Conservation (phyloP, 2,797 vertebrate genomes). For the Oreochromis grahami region DNA sequence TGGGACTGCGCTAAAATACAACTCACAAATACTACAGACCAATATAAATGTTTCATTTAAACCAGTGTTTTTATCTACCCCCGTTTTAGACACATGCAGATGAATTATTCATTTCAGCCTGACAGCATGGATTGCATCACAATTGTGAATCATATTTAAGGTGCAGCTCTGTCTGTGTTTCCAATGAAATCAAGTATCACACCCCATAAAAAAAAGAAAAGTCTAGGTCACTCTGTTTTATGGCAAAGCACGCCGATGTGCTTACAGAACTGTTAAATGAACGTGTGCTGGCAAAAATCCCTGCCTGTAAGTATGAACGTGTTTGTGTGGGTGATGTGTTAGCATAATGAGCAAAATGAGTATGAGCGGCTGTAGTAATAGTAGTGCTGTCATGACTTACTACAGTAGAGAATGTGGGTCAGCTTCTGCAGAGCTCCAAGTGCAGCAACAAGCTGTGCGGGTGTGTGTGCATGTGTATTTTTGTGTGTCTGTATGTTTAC, state of each 20-base stretch:
- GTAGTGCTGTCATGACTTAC: constrained; percentile 50
- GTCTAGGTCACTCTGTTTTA: neutral
- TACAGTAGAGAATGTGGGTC: constrained; percentile 62
- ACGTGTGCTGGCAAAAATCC: neutral
- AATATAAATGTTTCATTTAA: neutral
- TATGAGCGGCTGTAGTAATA: neutral
- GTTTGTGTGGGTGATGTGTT: neutral
- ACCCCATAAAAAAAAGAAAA: neutral
- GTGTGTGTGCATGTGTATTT: neutral
- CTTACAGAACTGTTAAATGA: neutral
- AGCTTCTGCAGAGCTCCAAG: constrained; percentile 38
- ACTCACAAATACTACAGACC: neutral
- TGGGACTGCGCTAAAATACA: neutral
- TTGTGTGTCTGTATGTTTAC: neutral
- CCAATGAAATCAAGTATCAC: neutral
- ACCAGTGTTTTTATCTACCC: neutral
- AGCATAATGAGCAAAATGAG: neutral
- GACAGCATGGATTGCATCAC: constrained; percentile 34
- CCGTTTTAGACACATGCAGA: neutral
- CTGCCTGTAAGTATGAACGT: neutral
- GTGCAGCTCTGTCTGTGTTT: neutral
- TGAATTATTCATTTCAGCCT: constrained; percentile 29
- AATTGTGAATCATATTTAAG: neutral
- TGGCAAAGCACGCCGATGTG: neutral
- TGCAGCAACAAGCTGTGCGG: constrained; percentile 20